Evolutionary conservation across 2,797 vertebrate genomes (phyloP), one percentile per base, ranked within the genome.

Genomic region (Paguma larvata): DNA sequence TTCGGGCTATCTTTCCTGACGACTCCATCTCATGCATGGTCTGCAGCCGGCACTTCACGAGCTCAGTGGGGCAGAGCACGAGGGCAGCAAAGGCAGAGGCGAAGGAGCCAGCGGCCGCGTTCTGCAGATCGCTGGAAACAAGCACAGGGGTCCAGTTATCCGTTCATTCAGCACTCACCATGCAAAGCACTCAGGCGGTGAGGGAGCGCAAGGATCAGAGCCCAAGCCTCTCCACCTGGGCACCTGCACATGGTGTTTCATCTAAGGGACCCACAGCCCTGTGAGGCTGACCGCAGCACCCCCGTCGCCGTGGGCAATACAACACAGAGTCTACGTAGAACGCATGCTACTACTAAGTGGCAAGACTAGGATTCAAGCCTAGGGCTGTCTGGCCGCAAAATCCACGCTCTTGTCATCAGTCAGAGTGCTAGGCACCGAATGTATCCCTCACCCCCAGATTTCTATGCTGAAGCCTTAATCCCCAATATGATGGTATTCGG

Each of bases 41-140:
- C 98, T 99, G 99, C 67, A 99, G 99, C 13, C 99, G 99, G 98
- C 99, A 99, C 98, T 99, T 99, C 85, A 99, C 99, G 2, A 99
- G 99, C 98, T 99, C 99, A 0, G 99, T 99, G 92, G 99, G 99
- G 94, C 99, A 99, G 25, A 99, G 99, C 6, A 99, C 99, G 12
- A 99, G 98, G 0, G 99, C 99, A 38, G 99, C 99, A 97, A 99
- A 99, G 93, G 99, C 99, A 23, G 99, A 99, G 1, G 99, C 99
- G 0, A 99, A 99, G 5, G 99, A 99, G 25, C 99, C 99, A 0
- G 99, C 99, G 0, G 99, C 99, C 3, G 99, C 99, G 4, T 99
- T 99, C 98, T 99, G 99, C 91, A 99, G n/a, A 53, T 99, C 99
- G 97, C 99, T 99, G 97, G 95, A 98, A 91, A 85, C 67, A 86